Evolutionary conservation across 2,797 vertebrate genomes (phyloP).

Genomic region (Leucoraja ocellata): DNA sequence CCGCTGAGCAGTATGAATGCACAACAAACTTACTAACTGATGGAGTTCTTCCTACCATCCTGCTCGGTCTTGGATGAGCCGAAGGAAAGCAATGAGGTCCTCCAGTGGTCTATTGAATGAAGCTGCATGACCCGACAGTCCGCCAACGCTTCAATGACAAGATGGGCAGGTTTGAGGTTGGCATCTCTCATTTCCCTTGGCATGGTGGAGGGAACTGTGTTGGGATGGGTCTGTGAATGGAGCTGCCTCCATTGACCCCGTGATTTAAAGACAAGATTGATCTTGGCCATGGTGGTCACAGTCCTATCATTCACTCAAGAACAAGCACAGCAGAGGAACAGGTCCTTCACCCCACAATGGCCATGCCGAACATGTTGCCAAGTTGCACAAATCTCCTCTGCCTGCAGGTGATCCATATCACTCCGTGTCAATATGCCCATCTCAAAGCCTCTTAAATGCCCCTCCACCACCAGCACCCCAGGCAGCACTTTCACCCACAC

Average conservation of each 20-base stretch:
- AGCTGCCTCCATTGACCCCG: background rate
- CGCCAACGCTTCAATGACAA: background rate
- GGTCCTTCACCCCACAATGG: too few species aligned
- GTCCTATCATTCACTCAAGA: background rate
- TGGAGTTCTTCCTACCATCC: background rate
- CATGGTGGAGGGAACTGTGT: background rate
- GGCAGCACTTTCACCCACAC: background rate
- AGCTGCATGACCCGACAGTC: background rate
- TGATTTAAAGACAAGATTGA: background rate
- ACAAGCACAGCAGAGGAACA: too few species aligned
- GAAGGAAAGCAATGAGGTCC: background rate
- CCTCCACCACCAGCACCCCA: background rate
- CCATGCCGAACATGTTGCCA: too few species aligned
- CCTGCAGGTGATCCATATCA: too few species aligned
- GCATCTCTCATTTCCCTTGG: background rate
- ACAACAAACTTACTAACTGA: background rate
- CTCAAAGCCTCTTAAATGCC: too few species aligned
- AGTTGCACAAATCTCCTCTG: too few species aligned
- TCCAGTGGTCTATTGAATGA: background rate
- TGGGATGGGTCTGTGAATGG: too few species aligned
- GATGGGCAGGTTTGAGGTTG: background rate
- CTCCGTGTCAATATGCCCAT: too few species aligned
- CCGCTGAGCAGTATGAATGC: too few species aligned
- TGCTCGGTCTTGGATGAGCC: too few species aligned
- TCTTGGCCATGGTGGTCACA: background rate